phyloP scores from a whole-genome alignment of 2,888 invertebrate species.

The Thera obeliscata region DNA sequence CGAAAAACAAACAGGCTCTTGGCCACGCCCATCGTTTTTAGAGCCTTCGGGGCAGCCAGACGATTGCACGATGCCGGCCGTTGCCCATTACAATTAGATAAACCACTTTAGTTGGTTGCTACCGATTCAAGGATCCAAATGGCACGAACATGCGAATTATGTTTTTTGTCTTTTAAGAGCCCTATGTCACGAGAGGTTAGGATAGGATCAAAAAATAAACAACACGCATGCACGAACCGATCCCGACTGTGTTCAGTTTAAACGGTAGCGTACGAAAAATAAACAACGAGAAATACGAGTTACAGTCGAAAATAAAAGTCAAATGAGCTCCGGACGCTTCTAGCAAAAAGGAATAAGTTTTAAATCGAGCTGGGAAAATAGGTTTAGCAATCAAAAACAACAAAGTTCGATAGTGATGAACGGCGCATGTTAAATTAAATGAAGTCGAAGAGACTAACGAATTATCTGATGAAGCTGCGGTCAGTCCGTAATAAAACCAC shows the following conservation, averaged over 20 bases:
- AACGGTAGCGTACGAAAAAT: slow-evolving; percentile 67
- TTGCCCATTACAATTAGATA: slow-evolving; percentile 65
- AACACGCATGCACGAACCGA: slow-evolving; percentile 61
- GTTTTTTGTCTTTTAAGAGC: slow-evolving; percentile 36
- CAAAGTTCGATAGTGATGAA: slow-evolving; percentile 61
- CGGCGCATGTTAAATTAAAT: slow-evolving; percentile 55
- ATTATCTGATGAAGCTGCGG: slow-evolving; percentile 54
- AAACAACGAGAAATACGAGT: slow-evolving; percentile 53
- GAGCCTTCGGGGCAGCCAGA: slow-evolving; percentile 56
- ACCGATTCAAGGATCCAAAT: slow-evolving; percentile 54
- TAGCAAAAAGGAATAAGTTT: slow-evolving; percentile 51
- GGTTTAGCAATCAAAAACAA: slow-evolving; percentile 48
- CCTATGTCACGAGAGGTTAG: slow-evolving; percentile 32
- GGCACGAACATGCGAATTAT: slow-evolving; percentile 36
- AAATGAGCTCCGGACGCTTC: slow-evolving; percentile 50
- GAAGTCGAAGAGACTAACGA: slow-evolving; percentile 47
- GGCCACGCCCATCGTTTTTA: slow-evolving; percentile 58
- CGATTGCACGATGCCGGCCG: slow-evolving; percentile 59
- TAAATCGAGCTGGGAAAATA: slow-evolving; percentile 55
- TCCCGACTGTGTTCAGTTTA: slow-evolving; percentile 70
- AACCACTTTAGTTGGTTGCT: slow-evolving; percentile 58
- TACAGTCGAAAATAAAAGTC: slow-evolving; percentile 63
- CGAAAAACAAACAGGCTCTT: slow-evolving; percentile 76
- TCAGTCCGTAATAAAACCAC: slow-evolving; percentile 51
- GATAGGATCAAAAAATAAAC: slow-evolving; percentile 57